phyloP scores from a whole-genome alignment of 2,113 vertebrate genomes.

The Toxotes chatareus region DNA sequence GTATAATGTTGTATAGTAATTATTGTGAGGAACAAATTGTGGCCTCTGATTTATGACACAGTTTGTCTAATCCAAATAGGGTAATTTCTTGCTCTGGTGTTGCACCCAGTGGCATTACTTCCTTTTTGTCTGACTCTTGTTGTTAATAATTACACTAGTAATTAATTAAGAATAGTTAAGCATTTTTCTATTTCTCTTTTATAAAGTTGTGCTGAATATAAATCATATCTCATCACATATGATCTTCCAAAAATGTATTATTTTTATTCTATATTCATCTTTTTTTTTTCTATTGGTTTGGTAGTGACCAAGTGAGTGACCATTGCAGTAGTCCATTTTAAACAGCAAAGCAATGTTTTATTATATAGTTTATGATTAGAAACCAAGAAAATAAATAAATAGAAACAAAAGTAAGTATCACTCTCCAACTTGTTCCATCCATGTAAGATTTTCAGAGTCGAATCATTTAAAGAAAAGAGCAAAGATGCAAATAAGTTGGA shows the following conservation, averaged over 20 bases:
- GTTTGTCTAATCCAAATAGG: not conserved
- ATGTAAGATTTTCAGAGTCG: not conserved
- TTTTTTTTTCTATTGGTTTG: not conserved
- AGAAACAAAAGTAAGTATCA: not conserved
- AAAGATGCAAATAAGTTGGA: conserved; percentile 13
- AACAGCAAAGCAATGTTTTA: not conserved
- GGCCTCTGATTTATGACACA: not conserved
- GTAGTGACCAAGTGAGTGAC: too few relatives aligned
- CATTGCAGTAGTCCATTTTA: not conserved
- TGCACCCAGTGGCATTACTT: not conserved
- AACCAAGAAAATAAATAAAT: not conserved
- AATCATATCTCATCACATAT: not conserved
- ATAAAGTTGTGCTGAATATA: not conserved
- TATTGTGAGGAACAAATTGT: not conserved
- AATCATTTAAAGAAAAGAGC: not conserved
- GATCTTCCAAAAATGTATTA: not conserved
- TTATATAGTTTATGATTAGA: not conserved
- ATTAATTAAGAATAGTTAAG: not conserved
- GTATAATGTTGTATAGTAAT: not conserved
- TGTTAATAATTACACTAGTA: not conserved
- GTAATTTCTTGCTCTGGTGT: not conserved
- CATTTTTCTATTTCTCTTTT: not conserved
- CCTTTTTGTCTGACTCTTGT: not conserved
- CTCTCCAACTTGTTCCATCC: not conserved
- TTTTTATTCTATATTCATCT: not conserved